Conservation (phyloP, 1,140 invertebrate species). For the Drosophila tsacasi region DNA sequence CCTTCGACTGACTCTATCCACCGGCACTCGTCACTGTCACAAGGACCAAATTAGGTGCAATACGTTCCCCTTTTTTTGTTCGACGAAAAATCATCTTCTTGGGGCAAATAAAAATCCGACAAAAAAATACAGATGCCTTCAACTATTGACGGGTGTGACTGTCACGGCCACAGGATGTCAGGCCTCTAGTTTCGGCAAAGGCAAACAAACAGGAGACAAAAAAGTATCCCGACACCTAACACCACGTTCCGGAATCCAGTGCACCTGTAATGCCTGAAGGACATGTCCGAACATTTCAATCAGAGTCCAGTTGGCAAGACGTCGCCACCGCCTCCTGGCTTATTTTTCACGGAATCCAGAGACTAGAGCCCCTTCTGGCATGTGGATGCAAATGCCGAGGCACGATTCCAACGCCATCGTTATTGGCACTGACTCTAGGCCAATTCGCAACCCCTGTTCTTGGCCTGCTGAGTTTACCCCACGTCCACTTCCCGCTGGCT, state of each 20-base stretch:
- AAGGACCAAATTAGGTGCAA: constrained; percentile 14
- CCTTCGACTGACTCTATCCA: not conserved
- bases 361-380: constrained; percentile 9
- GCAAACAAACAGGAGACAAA: constrained; percentile 22
- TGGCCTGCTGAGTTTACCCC: not conserved
- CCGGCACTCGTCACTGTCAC: not conserved
- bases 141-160: constrained; percentile 41
- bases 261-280: constrained; percentile 32
- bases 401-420: constrained; percentile 13
- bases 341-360: constrained; percentile 7
- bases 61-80: constrained; percentile 3
- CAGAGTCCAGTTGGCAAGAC: constrained; percentile 46
- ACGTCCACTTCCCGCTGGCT: not conserved
- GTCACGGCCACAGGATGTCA: constrained; percentile 52
- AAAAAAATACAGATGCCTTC: not conserved
- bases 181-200: constrained; percentile 46
- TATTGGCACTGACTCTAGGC: constrained; percentile 21
- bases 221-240: not conserved
- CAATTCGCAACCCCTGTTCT: constrained; percentile 24
- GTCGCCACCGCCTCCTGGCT: not conserved
- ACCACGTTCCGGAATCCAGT: constrained; percentile 20
- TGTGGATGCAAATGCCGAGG: constrained; percentile 53
- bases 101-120: not conserved
- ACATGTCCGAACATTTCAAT: constrained; percentile 70
- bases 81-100: constrained; percentile 18